phyloP scores from a whole-genome alignment of 2,888 invertebrate species.

The Tridacna gigas region DNA sequence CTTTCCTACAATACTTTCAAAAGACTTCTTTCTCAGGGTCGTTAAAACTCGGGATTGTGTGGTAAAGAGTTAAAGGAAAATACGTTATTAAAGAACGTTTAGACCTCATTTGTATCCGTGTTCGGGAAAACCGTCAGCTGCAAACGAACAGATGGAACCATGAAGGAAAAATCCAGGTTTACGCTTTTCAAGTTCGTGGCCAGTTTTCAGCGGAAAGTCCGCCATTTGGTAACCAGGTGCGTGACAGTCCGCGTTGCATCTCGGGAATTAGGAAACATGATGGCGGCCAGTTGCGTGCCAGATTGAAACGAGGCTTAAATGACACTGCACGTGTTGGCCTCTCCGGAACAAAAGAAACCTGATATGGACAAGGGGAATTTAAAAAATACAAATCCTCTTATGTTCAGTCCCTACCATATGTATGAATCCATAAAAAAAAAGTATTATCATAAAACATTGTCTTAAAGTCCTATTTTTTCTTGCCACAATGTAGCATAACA shows the following conservation, averaged over 20 bases:
- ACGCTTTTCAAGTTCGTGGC: background rate
- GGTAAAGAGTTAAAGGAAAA: too few relatives aligned
- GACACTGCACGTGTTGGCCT: slow-evolving; percentile 46
- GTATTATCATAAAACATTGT: too few relatives aligned
- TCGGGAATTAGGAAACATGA: slow-evolving; percentile 58
- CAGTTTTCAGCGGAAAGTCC: slow-evolving; percentile 6
- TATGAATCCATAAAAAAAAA: slow-evolving; percentile 15
- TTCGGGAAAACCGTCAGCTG: too few relatives aligned
- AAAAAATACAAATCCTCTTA: slow-evolving; percentile 27
- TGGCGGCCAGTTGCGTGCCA: slow-evolving; percentile 64
- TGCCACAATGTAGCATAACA: too few relatives aligned
- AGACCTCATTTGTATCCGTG: too few relatives aligned
- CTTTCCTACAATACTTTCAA: too few relatives aligned
- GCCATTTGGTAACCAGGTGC: slow-evolving; percentile 62
- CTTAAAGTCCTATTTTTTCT: too few relatives aligned
- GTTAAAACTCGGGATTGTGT: too few relatives aligned
- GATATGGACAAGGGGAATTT: slow-evolving; percentile 16
- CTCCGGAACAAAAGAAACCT: slow-evolving; percentile 50
- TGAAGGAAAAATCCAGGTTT: too few relatives aligned
- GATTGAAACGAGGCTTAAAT: slow-evolving; percentile 54
- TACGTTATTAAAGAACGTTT: too few relatives aligned
- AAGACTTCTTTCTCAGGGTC: too few relatives aligned
- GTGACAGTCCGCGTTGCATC: slow-evolving; percentile 53
- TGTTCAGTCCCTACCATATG: background rate
- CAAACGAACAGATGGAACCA: too few relatives aligned